A percentile compares a stretch with the other conserved stretches of the same genome.
Evolutionary conservation across 1,140 invertebrate species (phyloP).

Genomic region (Drosophila saltans): DNA sequence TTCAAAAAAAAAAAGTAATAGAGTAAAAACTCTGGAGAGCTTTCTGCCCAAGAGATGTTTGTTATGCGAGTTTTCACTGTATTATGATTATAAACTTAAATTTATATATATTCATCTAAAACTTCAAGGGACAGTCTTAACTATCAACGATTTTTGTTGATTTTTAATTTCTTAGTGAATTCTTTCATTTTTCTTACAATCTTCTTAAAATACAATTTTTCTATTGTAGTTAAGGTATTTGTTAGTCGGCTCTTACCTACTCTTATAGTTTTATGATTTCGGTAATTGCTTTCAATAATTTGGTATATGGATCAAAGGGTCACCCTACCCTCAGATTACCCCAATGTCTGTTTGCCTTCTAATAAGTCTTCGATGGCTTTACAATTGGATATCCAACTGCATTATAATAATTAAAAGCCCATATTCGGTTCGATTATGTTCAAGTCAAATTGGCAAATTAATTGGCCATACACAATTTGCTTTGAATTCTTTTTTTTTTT

Average conservation of each 20-base stretch:
- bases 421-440: constrained; percentile 68
- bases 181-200: no score
- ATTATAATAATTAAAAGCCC: constrained; percentile 74
- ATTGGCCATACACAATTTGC: constrained; percentile 55
- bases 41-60: no score
- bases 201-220: no score
- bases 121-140: no score
- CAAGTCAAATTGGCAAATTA: constrained; percentile 67
- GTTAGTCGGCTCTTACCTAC: neutral
- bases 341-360: constrained; percentile 45
- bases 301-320: constrained; percentile 7
- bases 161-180: no score
- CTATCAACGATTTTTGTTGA: no score
- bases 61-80: no score
- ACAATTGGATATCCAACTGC: constrained; percentile 54
- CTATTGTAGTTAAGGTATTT: neutral
- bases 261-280: neutral
- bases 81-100: no score
- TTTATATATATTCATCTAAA: no score
- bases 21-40: no score
- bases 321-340: neutral
- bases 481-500: constrained; percentile 32
- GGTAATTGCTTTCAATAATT: constrained; percentile 8
- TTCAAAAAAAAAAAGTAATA: no score
- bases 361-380: constrained; percentile 58